Evolutionary conservation across 2,113 vertebrate species (phyloP).

Genomic region (Syngnathus scovelli): DNA sequence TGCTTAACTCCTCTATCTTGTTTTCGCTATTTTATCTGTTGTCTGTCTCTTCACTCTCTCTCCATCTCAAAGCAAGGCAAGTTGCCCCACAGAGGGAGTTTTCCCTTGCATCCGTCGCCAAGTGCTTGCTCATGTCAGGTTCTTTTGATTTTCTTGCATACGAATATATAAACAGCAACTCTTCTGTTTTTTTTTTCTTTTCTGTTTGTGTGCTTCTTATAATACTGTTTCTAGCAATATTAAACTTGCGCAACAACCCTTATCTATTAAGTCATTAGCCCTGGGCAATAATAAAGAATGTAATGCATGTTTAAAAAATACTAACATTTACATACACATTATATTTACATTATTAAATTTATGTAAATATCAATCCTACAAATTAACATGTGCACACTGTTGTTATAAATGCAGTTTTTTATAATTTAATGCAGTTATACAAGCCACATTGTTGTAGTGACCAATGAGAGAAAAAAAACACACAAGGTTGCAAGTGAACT

Average conservation of each 20-base stretch:
- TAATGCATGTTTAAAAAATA: slow-evolving; percentile 37
- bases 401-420: background rate
- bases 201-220: background rate
- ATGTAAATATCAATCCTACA: slow-evolving; percentile 13
- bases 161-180: no score
- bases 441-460: slow-evolving; percentile 7
- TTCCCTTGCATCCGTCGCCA: no score
- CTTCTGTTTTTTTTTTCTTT: background rate
- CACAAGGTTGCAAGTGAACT: slow-evolving; percentile 32
- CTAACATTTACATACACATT: slow-evolving; percentile 40
- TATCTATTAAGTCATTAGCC: slow-evolving; percentile 29
- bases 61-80: no score
- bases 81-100: no score
- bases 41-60: no score
- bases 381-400: slow-evolving; percentile 16
- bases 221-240: slow-evolving; percentile 14
- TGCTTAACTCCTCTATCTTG: no score
- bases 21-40: no score
- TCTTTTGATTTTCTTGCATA: no score
- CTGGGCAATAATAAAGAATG: slow-evolving; percentile 22
- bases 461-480: no score
- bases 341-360: slow-evolving; percentile 16
- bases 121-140: no score
- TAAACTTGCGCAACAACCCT: slow-evolving; percentile 36
- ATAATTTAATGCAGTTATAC: background rate